A percentile compares a stretch with the other conserved stretches of the same genome.
phyloP scores from a whole-genome alignment of 1,140 invertebrate genomes.

The Heliconius nattereri region DNA sequence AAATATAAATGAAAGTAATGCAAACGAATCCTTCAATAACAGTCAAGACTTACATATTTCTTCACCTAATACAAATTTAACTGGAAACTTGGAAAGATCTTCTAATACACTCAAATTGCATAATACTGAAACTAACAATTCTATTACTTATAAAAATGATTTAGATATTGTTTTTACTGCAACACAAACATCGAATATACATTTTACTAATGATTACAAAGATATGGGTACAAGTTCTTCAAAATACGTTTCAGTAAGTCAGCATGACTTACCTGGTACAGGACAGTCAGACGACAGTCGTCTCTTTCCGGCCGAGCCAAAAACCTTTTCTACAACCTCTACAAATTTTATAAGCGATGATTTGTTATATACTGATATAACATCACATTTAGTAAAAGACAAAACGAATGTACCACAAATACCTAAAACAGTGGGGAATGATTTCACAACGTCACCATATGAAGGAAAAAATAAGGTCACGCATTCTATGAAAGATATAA shows the following conservation, averaged over 20 bases:
- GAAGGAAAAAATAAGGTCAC: background rate
- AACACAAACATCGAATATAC: no score
- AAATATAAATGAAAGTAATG: background rate
- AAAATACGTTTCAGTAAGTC: background rate
- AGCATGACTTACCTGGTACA: background rate
- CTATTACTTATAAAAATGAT: background rate
- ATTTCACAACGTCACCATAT: background rate
- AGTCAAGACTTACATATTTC: background rate
- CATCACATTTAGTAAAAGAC: background rate
- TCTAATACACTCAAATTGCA: background rate
- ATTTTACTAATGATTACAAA: background rate
- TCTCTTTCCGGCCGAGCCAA: background rate
- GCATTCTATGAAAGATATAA: background rate
- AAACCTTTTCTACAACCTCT: background rate
- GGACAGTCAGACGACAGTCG: background rate
- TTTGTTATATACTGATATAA: background rate
- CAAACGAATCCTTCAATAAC: background rate
- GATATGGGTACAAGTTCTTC: background rate
- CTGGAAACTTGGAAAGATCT: background rate
- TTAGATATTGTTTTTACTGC: background rate
- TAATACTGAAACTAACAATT: background rate
- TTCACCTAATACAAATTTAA: background rate
- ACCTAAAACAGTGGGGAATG: background rate
- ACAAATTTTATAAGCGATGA: background rate
- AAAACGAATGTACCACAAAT: background rate